phyloP scores from a whole-genome alignment of 2,797 vertebrate species.

The Bryconaethiops microstoma region DNA sequence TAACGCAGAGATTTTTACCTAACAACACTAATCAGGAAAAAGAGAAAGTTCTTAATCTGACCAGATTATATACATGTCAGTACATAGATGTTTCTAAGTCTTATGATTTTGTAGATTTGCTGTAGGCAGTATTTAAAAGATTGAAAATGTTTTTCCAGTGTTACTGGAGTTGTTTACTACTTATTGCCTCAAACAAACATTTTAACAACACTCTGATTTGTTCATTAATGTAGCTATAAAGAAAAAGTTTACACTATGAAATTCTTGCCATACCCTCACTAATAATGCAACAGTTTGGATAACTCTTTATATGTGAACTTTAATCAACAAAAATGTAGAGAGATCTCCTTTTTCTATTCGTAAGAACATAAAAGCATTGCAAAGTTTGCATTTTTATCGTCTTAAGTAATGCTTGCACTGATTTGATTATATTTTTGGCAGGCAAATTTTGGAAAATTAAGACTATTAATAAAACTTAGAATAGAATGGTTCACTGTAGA shows the following conservation, averaged over 20 bases:
- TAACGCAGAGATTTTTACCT: slow-evolving; percentile 23
- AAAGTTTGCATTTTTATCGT: not conserved
- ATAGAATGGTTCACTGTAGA: too few relatives aligned
- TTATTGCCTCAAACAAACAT: slow-evolving; percentile 43
- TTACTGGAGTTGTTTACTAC: slow-evolving; percentile 39
- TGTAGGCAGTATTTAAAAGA: slow-evolving; percentile 48
- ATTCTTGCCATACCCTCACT: not conserved
- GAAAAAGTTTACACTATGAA: slow-evolving; percentile 7
- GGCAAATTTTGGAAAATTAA: not conserved
- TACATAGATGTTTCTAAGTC: slow-evolving; percentile 31
- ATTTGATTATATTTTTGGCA: slow-evolving; percentile 3
- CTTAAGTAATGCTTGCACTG: slow-evolving; percentile 1
- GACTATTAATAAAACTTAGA: not conserved
- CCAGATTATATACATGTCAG: slow-evolving; percentile 11
- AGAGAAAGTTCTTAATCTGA: slow-evolving; percentile 38
- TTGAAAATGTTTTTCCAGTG: slow-evolving; percentile 38
- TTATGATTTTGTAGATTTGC: slow-evolving; percentile 14
- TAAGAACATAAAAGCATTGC: slow-evolving; percentile 1
- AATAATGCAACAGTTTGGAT: not conserved
- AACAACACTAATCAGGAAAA: slow-evolving; percentile 25
- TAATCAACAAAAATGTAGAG: not conserved
- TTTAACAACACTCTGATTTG: slow-evolving; percentile 40
- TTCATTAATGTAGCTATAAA: slow-evolving; percentile 23
- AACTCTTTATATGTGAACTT: not conserved
- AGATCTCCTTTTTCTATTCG: not conserved